Conservation (phyloP, 2,113 vertebrate genomes). For the Stigmatopora argus region DNA sequence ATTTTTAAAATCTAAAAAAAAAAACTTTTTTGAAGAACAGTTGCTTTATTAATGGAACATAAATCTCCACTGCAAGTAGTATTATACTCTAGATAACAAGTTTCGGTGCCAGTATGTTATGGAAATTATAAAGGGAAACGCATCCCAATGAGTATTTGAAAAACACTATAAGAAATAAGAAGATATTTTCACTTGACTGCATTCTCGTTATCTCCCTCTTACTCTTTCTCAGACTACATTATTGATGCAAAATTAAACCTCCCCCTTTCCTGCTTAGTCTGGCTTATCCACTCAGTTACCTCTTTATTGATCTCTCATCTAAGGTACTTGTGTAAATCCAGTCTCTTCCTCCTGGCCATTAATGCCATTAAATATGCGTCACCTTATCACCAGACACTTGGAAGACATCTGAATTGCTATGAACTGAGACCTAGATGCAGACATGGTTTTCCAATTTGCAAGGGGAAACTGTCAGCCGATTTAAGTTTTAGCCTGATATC, state of each 20-base stretch:
- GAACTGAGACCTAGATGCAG: slow-evolving; percentile 9
- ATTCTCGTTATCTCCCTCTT: slow-evolving; percentile 11
- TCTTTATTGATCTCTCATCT: slow-evolving; percentile 66
- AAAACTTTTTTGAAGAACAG: background rate
- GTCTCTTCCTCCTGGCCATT: slow-evolving; percentile 29
- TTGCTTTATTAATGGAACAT: background rate
- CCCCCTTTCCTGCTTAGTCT: slow-evolving; percentile 61
- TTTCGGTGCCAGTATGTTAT: background rate
- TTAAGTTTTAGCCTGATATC: slow-evolving; percentile 4
- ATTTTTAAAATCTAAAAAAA: too few species aligned
- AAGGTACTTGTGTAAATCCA: slow-evolving; percentile 63
- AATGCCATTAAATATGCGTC: slow-evolving; percentile 46
- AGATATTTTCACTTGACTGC: slow-evolving; percentile 5
- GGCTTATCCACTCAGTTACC: slow-evolving; percentile 57
- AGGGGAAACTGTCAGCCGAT: slow-evolving; percentile 18
- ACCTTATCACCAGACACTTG: slow-evolving; percentile 49
- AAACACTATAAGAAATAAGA: slow-evolving; percentile 16
- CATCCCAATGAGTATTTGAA: background rate
- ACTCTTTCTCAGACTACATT: slow-evolving; percentile 52
- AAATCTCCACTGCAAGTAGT: background rate
- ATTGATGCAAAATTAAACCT: slow-evolving; percentile 73
- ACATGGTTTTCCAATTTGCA: slow-evolving; percentile 23
- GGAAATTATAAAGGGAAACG: background rate
- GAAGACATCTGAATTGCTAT: slow-evolving; percentile 14
- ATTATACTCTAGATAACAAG: background rate